These are phyloP conservation scores for Ageneiosus marmoratus DNA, from an alignment of 2,113 vertebrate species.

Conservation along the genomic window DNA sequence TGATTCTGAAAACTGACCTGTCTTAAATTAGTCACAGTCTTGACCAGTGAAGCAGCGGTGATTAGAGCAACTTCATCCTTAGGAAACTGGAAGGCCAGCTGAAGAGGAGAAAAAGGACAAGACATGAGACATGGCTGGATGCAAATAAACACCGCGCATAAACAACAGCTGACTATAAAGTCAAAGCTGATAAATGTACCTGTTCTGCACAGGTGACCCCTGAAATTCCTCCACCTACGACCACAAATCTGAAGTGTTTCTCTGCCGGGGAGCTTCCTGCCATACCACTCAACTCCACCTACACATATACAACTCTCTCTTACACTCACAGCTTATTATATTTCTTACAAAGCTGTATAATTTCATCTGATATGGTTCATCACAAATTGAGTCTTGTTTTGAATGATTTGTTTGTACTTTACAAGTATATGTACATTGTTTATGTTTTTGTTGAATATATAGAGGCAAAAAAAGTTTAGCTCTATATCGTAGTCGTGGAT, in stretches of 20 bases:
- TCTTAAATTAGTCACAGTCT: slow-evolving; percentile 88
- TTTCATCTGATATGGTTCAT: too few relatives aligned
- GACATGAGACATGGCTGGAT: not conserved
- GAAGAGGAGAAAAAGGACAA: slow-evolving; percentile 2
- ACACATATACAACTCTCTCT: not conserved
- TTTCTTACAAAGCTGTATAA: too few relatives aligned
- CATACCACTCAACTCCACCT: slow-evolving; percentile 30
- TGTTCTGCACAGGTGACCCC: slow-evolving; percentile 90
- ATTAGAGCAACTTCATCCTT: slow-evolving; percentile 81
- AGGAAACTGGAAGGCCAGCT: slow-evolving; percentile 85
- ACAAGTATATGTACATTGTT: not conserved
- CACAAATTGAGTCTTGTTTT: too few relatives aligned
- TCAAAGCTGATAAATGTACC: slow-evolving; percentile 62
- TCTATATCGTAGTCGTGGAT: too few relatives aligned
- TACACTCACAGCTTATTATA: not conserved
- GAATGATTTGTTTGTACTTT: not conserved
- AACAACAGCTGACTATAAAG: not conserved
- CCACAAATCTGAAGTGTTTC: slow-evolving; percentile 67
- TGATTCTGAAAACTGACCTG: slow-evolving; percentile 75
- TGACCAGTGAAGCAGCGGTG: slow-evolving; percentile 85
- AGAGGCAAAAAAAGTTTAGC: too few relatives aligned
- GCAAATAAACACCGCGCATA: not conserved
- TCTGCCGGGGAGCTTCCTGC: slow-evolving; percentile 14
- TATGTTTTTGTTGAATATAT: not conserved
- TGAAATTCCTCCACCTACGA: slow-evolving; percentile 90